Percentiles rank a stretch among this genome's conserved stretches.
These are phyloP conservation scores for Stichodactyla helianthus DNA, from an alignment of 64 coral and sea anemone species.

Conservation along the genomic window DNA sequence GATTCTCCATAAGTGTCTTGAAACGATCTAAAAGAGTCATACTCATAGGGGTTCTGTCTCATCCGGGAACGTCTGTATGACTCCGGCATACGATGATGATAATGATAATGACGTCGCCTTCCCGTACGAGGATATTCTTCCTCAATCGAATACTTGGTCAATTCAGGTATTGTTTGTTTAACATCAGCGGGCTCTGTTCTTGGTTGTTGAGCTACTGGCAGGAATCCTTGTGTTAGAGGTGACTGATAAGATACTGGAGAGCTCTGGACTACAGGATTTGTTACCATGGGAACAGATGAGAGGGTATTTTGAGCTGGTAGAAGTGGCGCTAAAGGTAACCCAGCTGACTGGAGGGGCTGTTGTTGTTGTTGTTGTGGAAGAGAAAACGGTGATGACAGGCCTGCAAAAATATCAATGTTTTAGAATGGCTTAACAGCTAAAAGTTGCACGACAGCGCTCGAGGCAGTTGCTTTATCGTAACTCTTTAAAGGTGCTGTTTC, in stretches of 20 bases:
- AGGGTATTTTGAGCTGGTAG: background rate
- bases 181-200: background rate
- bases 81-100: background rate
- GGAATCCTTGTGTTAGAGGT: background rate
- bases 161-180: constrained; percentile 3
- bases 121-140: background rate
- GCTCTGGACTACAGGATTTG: background rate
- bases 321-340: background rate
- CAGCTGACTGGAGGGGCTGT: background rate
- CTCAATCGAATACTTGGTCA: background rate
- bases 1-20: constrained; percentile 21
- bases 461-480: no score
- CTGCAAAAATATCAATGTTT: background rate
- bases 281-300: background rate
- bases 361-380: background rate
- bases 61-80: background rate
- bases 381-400: background rate
- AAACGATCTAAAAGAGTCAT: constrained; percentile 1
- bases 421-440: background rate
- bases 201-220: background rate
- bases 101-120: background rate
- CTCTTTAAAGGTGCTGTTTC: no score
- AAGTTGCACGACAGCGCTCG: no score
- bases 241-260: background rate
- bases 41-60: background rate